Evolutionary conservation across 2,113 vertebrate genomes (phyloP).

Genomic region (Probosciger aterrimus): DNA sequence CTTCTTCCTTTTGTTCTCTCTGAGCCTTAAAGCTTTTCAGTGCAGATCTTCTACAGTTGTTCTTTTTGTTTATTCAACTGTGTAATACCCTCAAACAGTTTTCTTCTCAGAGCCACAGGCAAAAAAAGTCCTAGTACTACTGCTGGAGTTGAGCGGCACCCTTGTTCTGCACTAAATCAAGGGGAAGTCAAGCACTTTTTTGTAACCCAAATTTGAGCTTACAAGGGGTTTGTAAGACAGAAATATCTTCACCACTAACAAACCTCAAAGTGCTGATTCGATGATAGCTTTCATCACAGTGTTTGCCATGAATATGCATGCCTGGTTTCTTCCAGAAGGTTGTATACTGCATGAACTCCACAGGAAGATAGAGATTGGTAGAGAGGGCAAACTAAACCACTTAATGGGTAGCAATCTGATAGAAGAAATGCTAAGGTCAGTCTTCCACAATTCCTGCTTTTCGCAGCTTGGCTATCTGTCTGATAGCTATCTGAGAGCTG

Average conservation of each 20-base stretch:
- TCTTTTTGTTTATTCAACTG: conserved; percentile 58
- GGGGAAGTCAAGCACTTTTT: background rate
- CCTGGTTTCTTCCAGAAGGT: background rate
- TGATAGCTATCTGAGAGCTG: background rate
- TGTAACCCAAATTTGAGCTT: background rate
- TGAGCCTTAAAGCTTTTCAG: conserved; percentile 26
- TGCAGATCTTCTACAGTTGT: background rate
- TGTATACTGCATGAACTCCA: background rate
- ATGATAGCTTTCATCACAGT: background rate
- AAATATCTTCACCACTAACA: background rate
- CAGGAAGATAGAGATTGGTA: background rate
- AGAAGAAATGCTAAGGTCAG: background rate
- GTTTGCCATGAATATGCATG: background rate
- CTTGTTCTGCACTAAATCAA: background rate
- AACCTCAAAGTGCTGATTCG: background rate
- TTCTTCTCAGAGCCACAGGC: background rate
- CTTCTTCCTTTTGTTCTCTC: conserved; percentile 30
- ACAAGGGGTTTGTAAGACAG: background rate
- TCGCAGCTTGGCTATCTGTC: background rate
- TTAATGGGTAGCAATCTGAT: background rate
- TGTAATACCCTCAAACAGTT: conserved; percentile 35
- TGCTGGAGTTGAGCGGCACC: background rate
- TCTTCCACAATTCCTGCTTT: background rate
- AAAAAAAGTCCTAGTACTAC: background rate
- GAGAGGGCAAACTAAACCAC: background rate